Evolutionary conservation across 2,888 invertebrate species (phyloP).

Genomic region (Eupelmus urozonus): DNA sequence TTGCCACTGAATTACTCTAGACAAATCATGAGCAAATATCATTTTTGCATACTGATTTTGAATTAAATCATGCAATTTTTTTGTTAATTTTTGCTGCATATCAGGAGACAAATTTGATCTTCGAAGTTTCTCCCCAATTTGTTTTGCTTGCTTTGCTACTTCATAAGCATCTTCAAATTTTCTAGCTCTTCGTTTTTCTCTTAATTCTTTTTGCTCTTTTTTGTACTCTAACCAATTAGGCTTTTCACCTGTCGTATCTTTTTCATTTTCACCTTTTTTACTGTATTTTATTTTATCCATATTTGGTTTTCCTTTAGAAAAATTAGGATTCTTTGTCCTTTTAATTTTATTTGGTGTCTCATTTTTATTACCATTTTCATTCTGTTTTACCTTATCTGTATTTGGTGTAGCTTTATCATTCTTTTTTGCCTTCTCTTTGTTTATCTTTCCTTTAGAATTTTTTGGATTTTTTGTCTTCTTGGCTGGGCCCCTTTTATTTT

Average conservation of each 20-base stretch:
- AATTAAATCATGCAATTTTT: conserved; percentile 82
- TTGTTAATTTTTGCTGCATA: conserved; percentile 80
- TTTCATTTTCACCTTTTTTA: conserved; percentile 45
- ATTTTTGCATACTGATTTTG: conserved; percentile 84
- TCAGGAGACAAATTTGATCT: conserved; percentile 79
- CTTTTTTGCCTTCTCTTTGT: conserved; percentile 37
- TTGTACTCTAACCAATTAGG: conserved; percentile 87
- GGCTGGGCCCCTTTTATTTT: neutral
- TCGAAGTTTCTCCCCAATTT: conserved; percentile 81
- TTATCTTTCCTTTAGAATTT: conserved; percentile 28
- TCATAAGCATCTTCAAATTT: conserved; percentile 78
- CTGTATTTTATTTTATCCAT: conserved; percentile 35
- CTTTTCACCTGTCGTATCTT: conserved; percentile 73
- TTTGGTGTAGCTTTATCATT: conserved; percentile 21
- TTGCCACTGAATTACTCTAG: conserved; percentile 92
- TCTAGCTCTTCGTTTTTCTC: conserved; percentile 83
- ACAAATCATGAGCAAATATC: conserved; percentile 91
- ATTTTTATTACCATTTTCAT: conserved; percentile 53
- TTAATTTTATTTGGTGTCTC: conserved; percentile 67
- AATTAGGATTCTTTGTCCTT: conserved; percentile 32
- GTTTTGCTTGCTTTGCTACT: conserved; percentile 80
- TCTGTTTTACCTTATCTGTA: conserved; percentile 34
- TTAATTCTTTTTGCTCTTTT: conserved; percentile 86
- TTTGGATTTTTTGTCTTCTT: conserved; percentile 40
- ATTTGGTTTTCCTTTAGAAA: conserved; percentile 39